These are phyloP conservation scores for Calameuta filiformis DNA, from an alignment of 2,888 invertebrate species.

Conservation along the genomic window DNA sequence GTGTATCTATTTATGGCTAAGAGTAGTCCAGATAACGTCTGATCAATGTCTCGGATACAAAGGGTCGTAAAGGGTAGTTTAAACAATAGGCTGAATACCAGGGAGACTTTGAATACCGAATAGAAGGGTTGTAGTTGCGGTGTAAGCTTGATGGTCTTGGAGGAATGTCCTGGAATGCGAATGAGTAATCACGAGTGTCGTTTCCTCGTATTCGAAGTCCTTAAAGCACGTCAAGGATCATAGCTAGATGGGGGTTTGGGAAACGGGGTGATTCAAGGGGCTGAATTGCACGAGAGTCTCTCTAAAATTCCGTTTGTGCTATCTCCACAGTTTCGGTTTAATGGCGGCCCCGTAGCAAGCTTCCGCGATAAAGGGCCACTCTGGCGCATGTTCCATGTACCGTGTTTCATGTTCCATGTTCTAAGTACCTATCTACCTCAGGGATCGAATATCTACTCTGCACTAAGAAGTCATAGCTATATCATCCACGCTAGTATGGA, in stretches of 20 bases:
- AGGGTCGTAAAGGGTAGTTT: constrained; percentile 31
- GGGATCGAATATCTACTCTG: neutral
- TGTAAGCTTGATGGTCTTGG: constrained; percentile 26
- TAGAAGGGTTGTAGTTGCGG: constrained; percentile 2
- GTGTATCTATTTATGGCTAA: neutral
- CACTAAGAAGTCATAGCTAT: neutral
- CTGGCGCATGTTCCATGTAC: neutral
- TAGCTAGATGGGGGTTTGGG: constrained; percentile 14
- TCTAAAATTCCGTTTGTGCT: constrained; percentile 32
- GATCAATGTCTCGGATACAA: neutral
- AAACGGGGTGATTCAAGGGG: constrained; percentile 32
- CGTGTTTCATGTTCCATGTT: neutral
- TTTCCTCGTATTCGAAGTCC: constrained; percentile 30
- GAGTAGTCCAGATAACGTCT: neutral
- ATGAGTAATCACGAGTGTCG: constrained; percentile 44
- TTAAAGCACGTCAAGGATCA: neutral
- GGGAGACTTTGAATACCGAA: neutral
- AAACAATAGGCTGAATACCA: constrained; percentile 30
- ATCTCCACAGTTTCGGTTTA: constrained; percentile 34
- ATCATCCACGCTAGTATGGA: neutral
- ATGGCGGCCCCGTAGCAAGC: constrained; percentile 14
- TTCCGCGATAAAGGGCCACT: constrained; percentile 3
- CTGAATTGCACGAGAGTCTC: constrained; percentile 32
- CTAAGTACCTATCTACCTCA: neutral
- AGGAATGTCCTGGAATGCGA: constrained; percentile 47